A percentile compares a stretch with the other conserved stretches of the same genome.
phyloP scores from a whole-genome alignment of 1,140 invertebrate species.

The Drosophila lacteicornis region DNA sequence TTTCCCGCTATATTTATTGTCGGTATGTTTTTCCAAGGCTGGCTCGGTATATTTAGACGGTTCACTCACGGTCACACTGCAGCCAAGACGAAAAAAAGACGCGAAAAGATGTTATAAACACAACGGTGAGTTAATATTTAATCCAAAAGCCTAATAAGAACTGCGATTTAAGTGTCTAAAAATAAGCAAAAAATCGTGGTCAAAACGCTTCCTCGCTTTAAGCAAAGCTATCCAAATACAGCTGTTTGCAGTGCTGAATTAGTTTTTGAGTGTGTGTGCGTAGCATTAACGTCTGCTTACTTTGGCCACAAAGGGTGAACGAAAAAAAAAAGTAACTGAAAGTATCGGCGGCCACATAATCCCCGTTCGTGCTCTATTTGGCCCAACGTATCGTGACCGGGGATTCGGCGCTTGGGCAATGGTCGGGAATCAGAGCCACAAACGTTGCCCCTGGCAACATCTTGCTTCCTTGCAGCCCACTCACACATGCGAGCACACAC shows the following conservation, averaged over 20 bases:
- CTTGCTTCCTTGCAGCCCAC: constrained; percentile 25
- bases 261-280: constrained; percentile 1
- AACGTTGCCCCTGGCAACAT: constrained; percentile 39
- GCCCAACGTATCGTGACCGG: neutral
- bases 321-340: constrained; percentile 35
- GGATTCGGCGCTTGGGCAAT: neutral
- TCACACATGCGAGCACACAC: neutral
- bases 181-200: neutral
- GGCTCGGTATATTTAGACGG: no score
- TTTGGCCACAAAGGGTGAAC: constrained; percentile 54
- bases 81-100: constrained; percentile 28
- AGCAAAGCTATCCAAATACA: constrained; percentile 1
- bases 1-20: no score
- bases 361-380: neutral
- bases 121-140: constrained; percentile 55
- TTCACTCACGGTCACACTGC: constrained; percentile 4
- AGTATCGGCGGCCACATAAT: constrained; percentile 7
- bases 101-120: constrained; percentile 64
- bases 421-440: neutral
- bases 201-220: neutral
- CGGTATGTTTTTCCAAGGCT: no score
- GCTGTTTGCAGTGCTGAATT: neutral
- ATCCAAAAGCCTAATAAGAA: neutral
- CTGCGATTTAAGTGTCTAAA: neutral
- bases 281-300: constrained; percentile 37